Evolutionary conservation across 1,140 invertebrate species (phyloP), one percentile per base, ranked within the genome.

Genomic region (Rhopalosiphum padi): DNA sequence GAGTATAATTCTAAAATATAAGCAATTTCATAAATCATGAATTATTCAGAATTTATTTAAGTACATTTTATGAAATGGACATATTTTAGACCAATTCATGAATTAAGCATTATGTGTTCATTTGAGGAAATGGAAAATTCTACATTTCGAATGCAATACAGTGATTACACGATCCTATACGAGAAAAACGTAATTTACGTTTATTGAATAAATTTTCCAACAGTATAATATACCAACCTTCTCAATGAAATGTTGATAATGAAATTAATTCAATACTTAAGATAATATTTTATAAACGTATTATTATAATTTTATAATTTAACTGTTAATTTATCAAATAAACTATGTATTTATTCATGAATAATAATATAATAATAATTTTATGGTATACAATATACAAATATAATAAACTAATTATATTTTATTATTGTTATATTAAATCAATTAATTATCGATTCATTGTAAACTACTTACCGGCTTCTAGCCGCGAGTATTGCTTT

Each of bases 401-500:
- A 46, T 11, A 46, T 11, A 1, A 46, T 60, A 30, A 60, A 60
- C 25, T 25, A 60, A 8, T 23, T 60, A 25, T 55, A 55, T 55
- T 55, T 55, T 23, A 55, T 8, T 55, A 9, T 60, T 60, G 3
- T 30, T 4, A 37, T 82, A 82, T 25, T 41, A 41, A 41, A 41
- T 37, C 3, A 41, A 37, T 37, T 83, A 25, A 1, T 43, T 86
- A 86, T 30, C 48, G 30, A 86, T 30, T 15, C 5, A 46, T 46
- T 30, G 18, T 46, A 48, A 43, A 43, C 1, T 46, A 94, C 55
- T 94, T 94, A 98, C 97, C 97, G 97, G 96, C 98, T 98, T 94
- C 98, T 96, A 15, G 98, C 97, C 30, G 98, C 98, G 9, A 98
- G 96, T 7, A 98, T 97, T 2, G 98, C 98, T 95, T 98, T 99